Evolutionary conservation across 2,797 vertebrate species (phyloP).

Genomic region (Allobates femoralis): DNA sequence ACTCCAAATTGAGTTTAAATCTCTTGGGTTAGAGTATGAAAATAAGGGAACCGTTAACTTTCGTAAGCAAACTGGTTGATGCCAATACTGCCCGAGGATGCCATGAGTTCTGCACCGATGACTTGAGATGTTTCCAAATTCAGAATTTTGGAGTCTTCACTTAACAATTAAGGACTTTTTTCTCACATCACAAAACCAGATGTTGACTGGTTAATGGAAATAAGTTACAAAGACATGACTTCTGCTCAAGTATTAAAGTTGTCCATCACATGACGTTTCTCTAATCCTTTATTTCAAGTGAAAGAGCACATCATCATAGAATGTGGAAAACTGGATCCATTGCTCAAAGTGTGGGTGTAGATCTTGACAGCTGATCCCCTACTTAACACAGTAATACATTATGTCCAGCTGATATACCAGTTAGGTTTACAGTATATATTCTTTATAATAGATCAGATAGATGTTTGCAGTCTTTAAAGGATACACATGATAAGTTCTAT

Average conservation of each 20-base stretch:
- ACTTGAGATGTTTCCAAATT: neutral
- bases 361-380: neutral
- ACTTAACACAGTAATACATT: neutral
- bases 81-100: neutral
- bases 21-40: too few relatives aligned
- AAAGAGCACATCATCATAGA: neutral
- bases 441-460: conserved; percentile 20
- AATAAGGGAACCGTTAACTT: too few relatives aligned
- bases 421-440: neutral
- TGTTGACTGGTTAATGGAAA: neutral
- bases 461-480: conserved; percentile 31
- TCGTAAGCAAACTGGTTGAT: too few relatives aligned
- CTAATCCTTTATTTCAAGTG: neutral
- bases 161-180: neutral
- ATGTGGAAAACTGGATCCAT: neutral
- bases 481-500: conserved; percentile 39
- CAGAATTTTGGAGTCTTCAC: neutral
- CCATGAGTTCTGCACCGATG: neutral
- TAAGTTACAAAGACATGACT: neutral
- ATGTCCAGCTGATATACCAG: neutral
- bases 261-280: neutral
- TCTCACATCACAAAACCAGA: neutral
- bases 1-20: too few relatives aligned
- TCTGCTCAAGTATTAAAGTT: neutral
- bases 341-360: neutral